phyloP scores from a whole-genome alignment of 2,888 invertebrate genomes.

The Andrena praecox region DNA sequence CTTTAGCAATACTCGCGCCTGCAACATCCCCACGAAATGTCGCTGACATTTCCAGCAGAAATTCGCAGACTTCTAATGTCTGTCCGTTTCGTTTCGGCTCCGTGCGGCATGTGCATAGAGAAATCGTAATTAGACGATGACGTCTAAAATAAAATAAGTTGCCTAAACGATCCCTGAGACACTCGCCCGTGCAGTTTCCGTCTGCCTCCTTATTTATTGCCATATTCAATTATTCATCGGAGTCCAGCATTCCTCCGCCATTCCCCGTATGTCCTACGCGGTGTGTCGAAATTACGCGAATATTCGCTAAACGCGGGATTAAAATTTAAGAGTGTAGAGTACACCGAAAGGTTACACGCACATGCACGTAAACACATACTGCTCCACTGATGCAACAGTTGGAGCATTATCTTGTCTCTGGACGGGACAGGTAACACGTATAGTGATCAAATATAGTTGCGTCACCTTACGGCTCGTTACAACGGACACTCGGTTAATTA shows the following conservation, averaged over 20 bases:
- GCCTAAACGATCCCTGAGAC: neutral
- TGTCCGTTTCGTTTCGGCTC: neutral
- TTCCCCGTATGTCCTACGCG: neutral
- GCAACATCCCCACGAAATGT: neutral
- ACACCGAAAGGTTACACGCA: constrained; percentile 65
- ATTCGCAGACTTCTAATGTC: neutral
- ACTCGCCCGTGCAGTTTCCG: neutral
- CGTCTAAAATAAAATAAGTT: neutral
- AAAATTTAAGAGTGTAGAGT: constrained; percentile 53
- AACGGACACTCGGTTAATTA: constrained; percentile 19
- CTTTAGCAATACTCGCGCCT: neutral
- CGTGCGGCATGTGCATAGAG: neutral
- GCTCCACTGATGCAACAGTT: constrained; percentile 68
- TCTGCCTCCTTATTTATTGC: neutral
- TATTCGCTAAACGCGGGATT: constrained; percentile 47
- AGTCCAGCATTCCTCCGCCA: constrained; percentile 1
- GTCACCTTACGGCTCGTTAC: constrained; percentile 37
- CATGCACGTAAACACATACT: constrained; percentile 52
- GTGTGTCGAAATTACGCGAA: constrained; percentile 45
- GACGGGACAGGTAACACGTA: constrained; percentile 55
- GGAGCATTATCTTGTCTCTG: constrained; percentile 68
- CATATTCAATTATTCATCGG: constrained; percentile 6
- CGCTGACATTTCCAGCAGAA: neutral
- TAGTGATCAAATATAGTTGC: constrained; percentile 69
- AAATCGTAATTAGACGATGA: neutral